A percentile compares a stretch with the other conserved stretches of the same genome.
Conservation (phyloP, 1,140 invertebrate genomes). For the Cydia strobilella region DNA sequence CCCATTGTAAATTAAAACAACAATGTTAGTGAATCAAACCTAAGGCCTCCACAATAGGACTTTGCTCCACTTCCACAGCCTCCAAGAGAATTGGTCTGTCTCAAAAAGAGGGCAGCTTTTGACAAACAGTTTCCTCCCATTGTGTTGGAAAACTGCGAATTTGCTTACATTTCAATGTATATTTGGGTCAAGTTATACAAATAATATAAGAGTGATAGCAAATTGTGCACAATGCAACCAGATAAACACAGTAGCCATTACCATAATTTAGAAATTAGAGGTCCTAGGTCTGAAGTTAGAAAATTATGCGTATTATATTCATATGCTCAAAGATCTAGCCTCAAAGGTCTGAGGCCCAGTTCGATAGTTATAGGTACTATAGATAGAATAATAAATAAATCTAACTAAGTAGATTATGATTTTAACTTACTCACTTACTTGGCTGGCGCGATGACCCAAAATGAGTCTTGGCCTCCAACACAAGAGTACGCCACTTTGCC, state of each 20-base stretch:
- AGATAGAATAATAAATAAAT: no score
- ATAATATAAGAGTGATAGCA: background rate
- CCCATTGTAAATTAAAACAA: conserved; percentile 12
- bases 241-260: background rate
- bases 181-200: background rate
- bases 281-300: background rate
- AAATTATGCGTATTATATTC: no score
- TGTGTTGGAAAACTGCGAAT: background rate
- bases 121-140: background rate
- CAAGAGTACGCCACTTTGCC: no score
- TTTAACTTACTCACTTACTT: no score
- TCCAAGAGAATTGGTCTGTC: background rate
- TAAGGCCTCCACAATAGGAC: background rate
- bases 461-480: no score
- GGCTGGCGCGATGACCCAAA: no score
- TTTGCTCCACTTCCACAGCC: background rate
- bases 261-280: background rate
- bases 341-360: no score
- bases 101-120: conserved; percentile 1
- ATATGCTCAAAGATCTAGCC: no score
- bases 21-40: conserved; percentile 12
- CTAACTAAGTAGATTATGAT: no score
- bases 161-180: conserved; percentile 2
- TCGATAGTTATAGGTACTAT: no score
- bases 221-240: background rate